These are phyloP conservation scores for Pipistrellus pygmaeus DNA, from an alignment of 2,797 vertebrate genomes.

Conservation along the genomic window DNA sequence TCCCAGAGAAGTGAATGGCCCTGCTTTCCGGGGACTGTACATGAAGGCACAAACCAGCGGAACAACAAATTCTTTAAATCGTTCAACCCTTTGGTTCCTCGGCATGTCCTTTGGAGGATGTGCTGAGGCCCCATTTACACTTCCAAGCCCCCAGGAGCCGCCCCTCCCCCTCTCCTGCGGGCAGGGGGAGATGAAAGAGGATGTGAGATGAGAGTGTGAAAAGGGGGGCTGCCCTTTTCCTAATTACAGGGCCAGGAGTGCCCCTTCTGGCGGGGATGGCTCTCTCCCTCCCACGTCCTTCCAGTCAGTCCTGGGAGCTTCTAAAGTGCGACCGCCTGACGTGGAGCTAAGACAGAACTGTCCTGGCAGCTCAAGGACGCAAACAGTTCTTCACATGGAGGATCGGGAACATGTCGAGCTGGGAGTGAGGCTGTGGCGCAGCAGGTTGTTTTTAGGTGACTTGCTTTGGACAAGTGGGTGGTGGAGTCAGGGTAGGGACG, in stretches of 20 bases:
- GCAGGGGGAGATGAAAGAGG: slow-evolving; percentile 23
- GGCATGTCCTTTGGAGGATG: background rate
- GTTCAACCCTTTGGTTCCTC: slow-evolving; percentile 1
- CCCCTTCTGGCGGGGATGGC: background rate
- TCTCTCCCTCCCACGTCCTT: background rate
- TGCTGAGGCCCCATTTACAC: background rate
- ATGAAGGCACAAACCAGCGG: background rate
- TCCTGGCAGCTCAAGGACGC: background rate
- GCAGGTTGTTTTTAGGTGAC: background rate
- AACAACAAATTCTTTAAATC: background rate
- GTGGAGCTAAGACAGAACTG: background rate
- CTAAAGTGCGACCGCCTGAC: too few relatives aligned
- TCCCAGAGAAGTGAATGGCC: background rate
- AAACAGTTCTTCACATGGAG: background rate
- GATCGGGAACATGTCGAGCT: background rate
- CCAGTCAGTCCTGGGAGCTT: background rate
- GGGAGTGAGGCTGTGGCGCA: background rate
- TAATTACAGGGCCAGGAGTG: background rate
- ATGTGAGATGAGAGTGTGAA: background rate
- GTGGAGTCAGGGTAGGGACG: too few relatives aligned
- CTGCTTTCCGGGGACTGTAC: background rate
- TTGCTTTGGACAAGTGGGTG: background rate
- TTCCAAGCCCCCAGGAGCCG: background rate
- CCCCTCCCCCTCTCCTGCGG: background rate
- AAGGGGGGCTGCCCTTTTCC: background rate